Evolutionary conservation across 2,888 invertebrate genomes (phyloP), one percentile per base, ranked within the genome.

Genomic region (Gasteruption jaculator): DNA sequence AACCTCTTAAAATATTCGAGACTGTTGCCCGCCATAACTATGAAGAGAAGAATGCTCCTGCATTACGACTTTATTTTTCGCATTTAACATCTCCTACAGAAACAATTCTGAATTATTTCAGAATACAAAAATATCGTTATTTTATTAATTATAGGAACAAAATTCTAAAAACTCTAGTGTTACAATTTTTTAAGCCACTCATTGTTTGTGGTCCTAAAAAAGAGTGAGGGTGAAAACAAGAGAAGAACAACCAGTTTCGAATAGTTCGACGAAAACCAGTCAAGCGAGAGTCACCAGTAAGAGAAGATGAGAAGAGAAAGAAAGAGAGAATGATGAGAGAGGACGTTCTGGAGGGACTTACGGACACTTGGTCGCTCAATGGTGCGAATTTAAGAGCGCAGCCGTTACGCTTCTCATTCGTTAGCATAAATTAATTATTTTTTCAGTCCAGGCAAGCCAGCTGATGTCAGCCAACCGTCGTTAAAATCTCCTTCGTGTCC

Each of bases 341-440:
- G 49, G 35, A 41, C 37, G 52, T 53, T 43, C 50, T 45, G 49
- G 46, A 53, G 57, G 59, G 60, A 62, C 62, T 62, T 60, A 63
- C 63, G 58, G 64, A 57, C 61, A 62, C 63, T 67, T 67, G 67
- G 61, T 48, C 62, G 63, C 63, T 67, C 67, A 67, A 66, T 67
- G 67, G 66, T 62, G 67, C 67, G 67, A 67, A 67, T 65, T 67
- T 63, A 63, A 67, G 65, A 65, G 65, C 60, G 58, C 61, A 62
- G 65, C 66, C 66, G 66, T 66, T 66, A 66, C 66, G 65, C 63
- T 65, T 65, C 65, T 66, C 66, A 60, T 66, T 66, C 66, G 66
- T 66, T 66, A 66, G 63, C 66, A 66, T 66, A 66, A 65, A 66
- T 66, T 65, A 67, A 67, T 66, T 65, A 67, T 67, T 62, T 61